Evolutionary conservation across 2,113 vertebrate genomes (phyloP).

Genomic region (Paralichthys olivaceus): DNA sequence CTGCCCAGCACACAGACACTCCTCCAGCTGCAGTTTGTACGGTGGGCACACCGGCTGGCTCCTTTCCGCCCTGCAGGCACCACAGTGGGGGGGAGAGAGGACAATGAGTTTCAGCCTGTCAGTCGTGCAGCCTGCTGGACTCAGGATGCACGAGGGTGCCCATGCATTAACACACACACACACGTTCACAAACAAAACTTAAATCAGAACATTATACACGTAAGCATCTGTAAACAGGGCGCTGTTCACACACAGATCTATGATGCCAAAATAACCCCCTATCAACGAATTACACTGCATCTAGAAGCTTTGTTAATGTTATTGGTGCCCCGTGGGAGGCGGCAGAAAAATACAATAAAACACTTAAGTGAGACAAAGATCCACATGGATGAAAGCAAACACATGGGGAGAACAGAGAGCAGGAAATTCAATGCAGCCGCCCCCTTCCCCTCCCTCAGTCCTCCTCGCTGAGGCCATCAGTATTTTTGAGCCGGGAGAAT

Average conservation of each 20-base stretch:
- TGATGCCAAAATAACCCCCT: slow-evolving; percentile 27
- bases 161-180: slow-evolving; percentile 21
- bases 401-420: slow-evolving; percentile 33
- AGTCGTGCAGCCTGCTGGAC: slow-evolving; percentile 10
- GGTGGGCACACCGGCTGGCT: slow-evolving; percentile 80
- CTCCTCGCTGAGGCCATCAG: slow-evolving; percentile 41
- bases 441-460: slow-evolving; percentile 7
- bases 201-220: slow-evolving; percentile 30
- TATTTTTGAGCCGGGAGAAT: slow-evolving; percentile 57
- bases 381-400: slow-evolving; percentile 54
- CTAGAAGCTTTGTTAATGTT: slow-evolving; percentile 55
- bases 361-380: slow-evolving; percentile 59
- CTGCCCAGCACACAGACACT: slow-evolving; percentile 87
- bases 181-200: slow-evolving; percentile 10
- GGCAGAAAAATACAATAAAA: slow-evolving; percentile 48
- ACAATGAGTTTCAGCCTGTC: slow-evolving; percentile 52
- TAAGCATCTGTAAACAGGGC: slow-evolving; percentile 11
- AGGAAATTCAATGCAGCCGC: slow-evolving; percentile 64
- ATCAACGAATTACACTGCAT: slow-evolving; percentile 53
- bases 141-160: neutral
- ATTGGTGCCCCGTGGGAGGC: slow-evolving; percentile 50
- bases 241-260: slow-evolving; percentile 15
- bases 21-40: slow-evolving; percentile 89
- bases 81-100: slow-evolving; percentile 20
- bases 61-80: slow-evolving; percentile 76